A percentile compares a stretch with the other conserved stretches of the same genome.
Evolutionary conservation across 1,140 invertebrate genomes (phyloP).

Genomic region (Psilanteris sp.): DNA sequence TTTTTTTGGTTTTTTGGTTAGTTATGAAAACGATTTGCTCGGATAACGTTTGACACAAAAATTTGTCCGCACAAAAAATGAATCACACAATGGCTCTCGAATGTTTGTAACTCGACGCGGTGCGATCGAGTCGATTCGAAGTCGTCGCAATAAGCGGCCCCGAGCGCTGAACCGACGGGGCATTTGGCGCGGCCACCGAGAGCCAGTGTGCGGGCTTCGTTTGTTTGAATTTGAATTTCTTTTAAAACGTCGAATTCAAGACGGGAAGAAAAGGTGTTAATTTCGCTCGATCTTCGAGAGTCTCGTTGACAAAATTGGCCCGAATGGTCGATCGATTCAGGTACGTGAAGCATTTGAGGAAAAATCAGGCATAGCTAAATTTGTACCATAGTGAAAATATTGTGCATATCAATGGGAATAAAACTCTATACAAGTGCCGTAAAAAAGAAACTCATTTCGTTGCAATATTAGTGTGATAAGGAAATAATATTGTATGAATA

Average conservation of each 20-base stretch:
- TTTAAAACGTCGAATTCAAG: conserved; percentile 24
- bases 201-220: too few species aligned
- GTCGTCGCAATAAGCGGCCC: too few species aligned
- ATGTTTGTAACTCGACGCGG: not conserved
- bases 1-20: conserved; percentile 65
- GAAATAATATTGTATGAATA: conserved; percentile 73
- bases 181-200: too few species aligned
- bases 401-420: conserved; percentile 81
- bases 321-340: conserved; percentile 80
- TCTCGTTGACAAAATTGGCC: conserved; percentile 75
- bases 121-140: too few species aligned
- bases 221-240: conserved; percentile 6
- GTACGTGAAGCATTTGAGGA: conserved; percentile 80
- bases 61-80: conserved; percentile 55
- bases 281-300: conserved; percentile 67
- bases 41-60: conserved; percentile 53
- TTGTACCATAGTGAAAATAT: conserved; percentile 80
- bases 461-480: conserved; percentile 79
- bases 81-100: conserved; percentile 50
- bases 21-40: conserved; percentile 62
- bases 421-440: conserved; percentile 85
- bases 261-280: conserved; percentile 51
- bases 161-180: too few species aligned
- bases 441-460: conserved; percentile 83
- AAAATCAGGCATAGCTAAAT: conserved; percentile 80